Conservation (phyloP, 2,888 invertebrate species). For the Zygogramma bicolorata region DNA sequence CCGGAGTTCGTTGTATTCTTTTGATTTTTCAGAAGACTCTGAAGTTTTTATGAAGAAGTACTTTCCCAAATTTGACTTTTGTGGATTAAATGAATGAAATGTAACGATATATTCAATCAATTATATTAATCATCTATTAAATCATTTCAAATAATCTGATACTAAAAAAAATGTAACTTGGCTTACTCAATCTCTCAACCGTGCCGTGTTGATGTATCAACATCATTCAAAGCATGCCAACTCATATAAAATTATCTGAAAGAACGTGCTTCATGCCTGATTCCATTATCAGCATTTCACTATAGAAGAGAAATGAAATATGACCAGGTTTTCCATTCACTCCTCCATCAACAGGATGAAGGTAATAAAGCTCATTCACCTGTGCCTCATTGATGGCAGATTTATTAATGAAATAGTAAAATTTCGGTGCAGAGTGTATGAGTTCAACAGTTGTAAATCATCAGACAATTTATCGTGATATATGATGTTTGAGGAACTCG, state of each 20-base stretch:
- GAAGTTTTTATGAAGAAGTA: too few relatives aligned
- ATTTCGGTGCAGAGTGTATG: background rate
- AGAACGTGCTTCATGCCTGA: background rate
- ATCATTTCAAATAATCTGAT: too few relatives aligned
- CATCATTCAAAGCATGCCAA: background rate
- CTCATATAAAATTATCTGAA: background rate
- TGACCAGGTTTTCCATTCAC: background rate
- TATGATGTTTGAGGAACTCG: background rate
- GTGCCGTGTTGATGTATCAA: too few relatives aligned
- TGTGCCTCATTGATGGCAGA: constrained; percentile 2
- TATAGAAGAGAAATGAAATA: background rate
- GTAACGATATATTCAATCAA: too few relatives aligned
- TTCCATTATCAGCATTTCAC: background rate
- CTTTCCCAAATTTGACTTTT: too few relatives aligned
- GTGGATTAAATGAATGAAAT: too few relatives aligned
- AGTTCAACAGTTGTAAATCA: constrained; percentile 13
- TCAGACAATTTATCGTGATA: constrained; percentile 1
- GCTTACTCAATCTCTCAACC: too few relatives aligned
- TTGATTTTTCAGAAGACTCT: too few relatives aligned
- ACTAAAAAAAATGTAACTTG: too few relatives aligned
- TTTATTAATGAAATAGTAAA: constrained; percentile 1
- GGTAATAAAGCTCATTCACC: constrained; percentile 28
- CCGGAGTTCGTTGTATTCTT: too few relatives aligned
- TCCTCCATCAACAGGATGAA: constrained; percentile 25
- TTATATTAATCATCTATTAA: too few relatives aligned